phyloP scores from a whole-genome alignment of 1,140 invertebrate genomes.

The Coenobita brevimanus region DNA sequence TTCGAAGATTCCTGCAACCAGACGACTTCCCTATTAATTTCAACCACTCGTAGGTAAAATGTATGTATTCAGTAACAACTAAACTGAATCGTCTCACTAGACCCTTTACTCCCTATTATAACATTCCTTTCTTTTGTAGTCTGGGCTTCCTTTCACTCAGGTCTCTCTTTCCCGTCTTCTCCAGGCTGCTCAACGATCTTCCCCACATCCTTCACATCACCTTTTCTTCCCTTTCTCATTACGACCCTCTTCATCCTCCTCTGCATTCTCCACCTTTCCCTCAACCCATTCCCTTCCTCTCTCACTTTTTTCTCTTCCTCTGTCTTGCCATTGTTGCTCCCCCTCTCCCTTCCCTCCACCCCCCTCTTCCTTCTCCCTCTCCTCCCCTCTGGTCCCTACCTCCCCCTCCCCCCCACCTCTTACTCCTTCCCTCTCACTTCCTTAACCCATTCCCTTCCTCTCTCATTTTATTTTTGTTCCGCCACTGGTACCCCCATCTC shows the following conservation, averaged over 20 bases:
- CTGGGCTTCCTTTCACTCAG: too few relatives aligned
- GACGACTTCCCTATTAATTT: too few relatives aligned
- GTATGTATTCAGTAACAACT: too few relatives aligned
- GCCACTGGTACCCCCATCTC: background rate
- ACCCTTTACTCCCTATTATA: too few relatives aligned
- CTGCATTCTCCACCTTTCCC: background rate
- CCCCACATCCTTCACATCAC: too few relatives aligned
- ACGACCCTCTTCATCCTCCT: background rate
- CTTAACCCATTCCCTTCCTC: background rate
- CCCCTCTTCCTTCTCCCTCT: background rate
- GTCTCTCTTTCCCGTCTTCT: too few relatives aligned
- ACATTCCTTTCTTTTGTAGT: too few relatives aligned
- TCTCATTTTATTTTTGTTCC: background rate
- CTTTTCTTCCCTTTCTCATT: background rate
- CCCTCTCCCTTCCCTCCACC: background rate
- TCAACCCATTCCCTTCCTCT: background rate
- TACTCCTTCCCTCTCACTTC: too few relatives aligned
- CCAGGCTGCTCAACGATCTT: too few relatives aligned
- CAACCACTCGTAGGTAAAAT: too few relatives aligned
- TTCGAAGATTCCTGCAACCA: too few relatives aligned
- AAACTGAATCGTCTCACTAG: too few relatives aligned
- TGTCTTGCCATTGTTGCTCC: background rate
- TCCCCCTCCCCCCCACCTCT: background rate
- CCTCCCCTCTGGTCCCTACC: background rate
- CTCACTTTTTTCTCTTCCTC: background rate